Base-by-base conservation (phyloP, 2,797 vertebrate genomes). In the Gambusia yucatana region DNA sequence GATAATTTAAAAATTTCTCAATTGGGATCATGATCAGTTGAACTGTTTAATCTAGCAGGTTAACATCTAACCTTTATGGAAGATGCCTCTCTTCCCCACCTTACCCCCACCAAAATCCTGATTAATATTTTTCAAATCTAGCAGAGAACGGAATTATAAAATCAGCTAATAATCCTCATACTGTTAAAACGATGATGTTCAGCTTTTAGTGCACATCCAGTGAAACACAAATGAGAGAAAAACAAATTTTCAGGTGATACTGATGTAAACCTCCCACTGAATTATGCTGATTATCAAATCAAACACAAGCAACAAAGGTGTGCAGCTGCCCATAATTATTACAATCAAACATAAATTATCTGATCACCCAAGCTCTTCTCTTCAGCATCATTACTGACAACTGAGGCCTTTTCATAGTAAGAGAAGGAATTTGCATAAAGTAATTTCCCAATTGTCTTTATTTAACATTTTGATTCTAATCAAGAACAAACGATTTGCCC, bases 371-470 rank as follows among this genome's bases (percentile, higher is more conserved):
- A 41, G 33, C 5, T 63, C 57, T 39, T 25, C 47, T 33, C 28
- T 33, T 55, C 63, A 16, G 9, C 28, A 55, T 55, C 13, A 69
- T 28, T 30, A 52, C 14, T 71, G 2, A 30, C 14, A 39, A 1
- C n/a, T 3, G 9, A 41, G 11, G 11, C 39, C 11, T 16, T 59
- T 9, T 3, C 22, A 9, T 9, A 59, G 36, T 41, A 30, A 72
- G 74, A 76, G 25, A n/a, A 69, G 22, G 44, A 59, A 13, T 28
- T 77, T 28, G 72, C 67, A 63, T 47, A 72, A 9, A 75, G 73
- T 10, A 14, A 79, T 80, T 82, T 80, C 52, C 77, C 43, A 82
- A 76, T 80, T 75, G 46, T 82, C 70, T 93, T 91, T 87, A 89
- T 90, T 92, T 69, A 30, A 46, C 80, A 36, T 57, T 84, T 84